Evolutionary conservation across 2,113 vertebrate genomes (phyloP).

Genomic region (Rana temporaria): DNA sequence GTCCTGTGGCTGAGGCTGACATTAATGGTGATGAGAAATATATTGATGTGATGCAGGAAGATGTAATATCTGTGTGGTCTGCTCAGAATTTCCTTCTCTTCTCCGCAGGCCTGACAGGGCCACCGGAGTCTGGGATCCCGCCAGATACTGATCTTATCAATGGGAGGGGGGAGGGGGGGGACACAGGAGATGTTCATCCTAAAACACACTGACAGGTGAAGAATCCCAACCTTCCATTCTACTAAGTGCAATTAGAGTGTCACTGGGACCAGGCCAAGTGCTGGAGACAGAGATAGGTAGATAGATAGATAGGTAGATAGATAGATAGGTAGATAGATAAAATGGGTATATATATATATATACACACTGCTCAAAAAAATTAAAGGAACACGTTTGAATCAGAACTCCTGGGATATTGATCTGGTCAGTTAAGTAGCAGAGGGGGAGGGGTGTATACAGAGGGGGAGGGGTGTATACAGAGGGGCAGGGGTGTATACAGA

Average conservation of each 20-base stretch:
- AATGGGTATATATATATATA: too few species aligned
- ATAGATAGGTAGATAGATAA: too few species aligned
- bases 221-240: slow-evolving; percentile 19
- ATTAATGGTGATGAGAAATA: slow-evolving; percentile 32
- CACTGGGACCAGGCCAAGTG: background rate
- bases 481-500: too few species aligned
- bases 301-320: too few species aligned
- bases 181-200: slow-evolving; percentile 19
- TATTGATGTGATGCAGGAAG: slow-evolving; percentile 23
- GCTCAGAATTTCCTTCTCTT: background rate
- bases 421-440: too few species aligned
- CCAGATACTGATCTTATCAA: slow-evolving; percentile 8
- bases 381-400: too few species aligned
- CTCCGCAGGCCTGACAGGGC: background rate
- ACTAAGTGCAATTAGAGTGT: background rate
- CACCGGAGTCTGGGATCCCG: slow-evolving; percentile 1
- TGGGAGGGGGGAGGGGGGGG: background rate
- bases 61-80: slow-evolving; percentile 33
- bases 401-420: too few species aligned
- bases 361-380: too few species aligned
- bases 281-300: background rate
- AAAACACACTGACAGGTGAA: slow-evolving; percentile 24
- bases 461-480: too few species aligned
- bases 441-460: too few species aligned
- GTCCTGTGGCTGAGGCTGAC: slow-evolving; percentile 31